A percentile compares a stretch with the other conserved stretches of the same genome.
phyloP scores from a whole-genome alignment of 2,888 invertebrate genomes.

The Yponomeuta evonymella region DNA sequence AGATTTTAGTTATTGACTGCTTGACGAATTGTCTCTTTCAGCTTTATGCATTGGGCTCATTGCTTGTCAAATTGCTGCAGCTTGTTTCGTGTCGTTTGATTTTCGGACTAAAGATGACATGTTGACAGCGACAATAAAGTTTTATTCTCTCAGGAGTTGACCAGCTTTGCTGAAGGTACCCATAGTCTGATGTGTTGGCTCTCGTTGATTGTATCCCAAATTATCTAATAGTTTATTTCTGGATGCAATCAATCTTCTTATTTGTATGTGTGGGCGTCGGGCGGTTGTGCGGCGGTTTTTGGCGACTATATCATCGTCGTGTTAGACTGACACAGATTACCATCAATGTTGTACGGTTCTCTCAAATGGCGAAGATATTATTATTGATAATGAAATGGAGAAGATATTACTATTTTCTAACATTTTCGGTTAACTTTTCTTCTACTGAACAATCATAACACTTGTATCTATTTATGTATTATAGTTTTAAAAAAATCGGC shows the following conservation, averaged over 20 bases:
- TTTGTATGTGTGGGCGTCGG: background rate
- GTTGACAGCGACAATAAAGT: no score
- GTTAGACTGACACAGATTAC: background rate
- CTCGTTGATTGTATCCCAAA: no score
- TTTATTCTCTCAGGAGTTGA: no score
- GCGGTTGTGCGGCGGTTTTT: background rate
- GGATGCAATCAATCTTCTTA: background rate
- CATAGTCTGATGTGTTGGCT: no score
- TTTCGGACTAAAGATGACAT: no score
- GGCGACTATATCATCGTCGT: background rate
- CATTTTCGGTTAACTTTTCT: background rate
- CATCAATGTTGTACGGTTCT: background rate
- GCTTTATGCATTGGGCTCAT: no score
- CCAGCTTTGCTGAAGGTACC: no score
- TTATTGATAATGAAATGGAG: background rate
- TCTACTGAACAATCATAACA: background rate
- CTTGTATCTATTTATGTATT: background rate
- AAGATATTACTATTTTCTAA: background rate
- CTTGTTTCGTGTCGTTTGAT: no score
- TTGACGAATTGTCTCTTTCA: no score
- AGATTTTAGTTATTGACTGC: no score
- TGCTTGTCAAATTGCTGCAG: no score
- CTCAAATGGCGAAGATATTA: background rate
- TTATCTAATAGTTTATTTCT: background rate
- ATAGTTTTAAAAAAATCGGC: background rate